Conservation (phyloP, 2,888 invertebrate species). For the Melanostoma mellinum region DNA sequence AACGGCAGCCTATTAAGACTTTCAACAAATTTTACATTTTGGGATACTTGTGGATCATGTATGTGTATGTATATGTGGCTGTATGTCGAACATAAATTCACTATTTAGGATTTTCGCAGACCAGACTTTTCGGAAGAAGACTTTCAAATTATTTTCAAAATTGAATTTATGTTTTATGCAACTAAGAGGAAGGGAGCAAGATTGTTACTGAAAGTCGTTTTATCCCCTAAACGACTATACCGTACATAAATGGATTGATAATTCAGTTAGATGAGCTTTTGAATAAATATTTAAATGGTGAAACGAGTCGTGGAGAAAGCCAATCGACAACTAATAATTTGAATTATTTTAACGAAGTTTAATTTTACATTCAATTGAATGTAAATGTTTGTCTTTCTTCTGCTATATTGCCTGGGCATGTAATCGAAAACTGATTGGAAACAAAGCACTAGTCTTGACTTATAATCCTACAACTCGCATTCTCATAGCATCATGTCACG, state of each 20-base stretch:
- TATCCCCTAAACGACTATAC: too few relatives aligned
- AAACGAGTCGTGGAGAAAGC: slow-evolving; percentile 19
- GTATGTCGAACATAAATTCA: neutral
- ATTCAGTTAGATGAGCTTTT: neutral
- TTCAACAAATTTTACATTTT: slow-evolving; percentile 54
- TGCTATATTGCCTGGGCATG: too few relatives aligned
- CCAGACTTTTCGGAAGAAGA: slow-evolving; percentile 26
- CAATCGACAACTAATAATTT: slow-evolving; percentile 55
- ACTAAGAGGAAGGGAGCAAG: neutral
- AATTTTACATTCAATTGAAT: too few relatives aligned
- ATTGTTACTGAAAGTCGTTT: neutral
- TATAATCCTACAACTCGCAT: too few relatives aligned
- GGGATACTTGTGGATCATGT: slow-evolving; percentile 52
- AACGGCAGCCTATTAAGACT: slow-evolving; percentile 57
- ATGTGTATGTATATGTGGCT: slow-evolving; percentile 8
- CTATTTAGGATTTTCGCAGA: too few relatives aligned
- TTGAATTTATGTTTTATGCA: slow-evolving; percentile 58
- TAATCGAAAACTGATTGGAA: too few relatives aligned
- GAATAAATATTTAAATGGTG: slow-evolving; percentile 30
- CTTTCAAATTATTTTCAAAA: slow-evolving; percentile 64
- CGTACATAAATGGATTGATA: too few relatives aligned
- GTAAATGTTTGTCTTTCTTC: too few relatives aligned
- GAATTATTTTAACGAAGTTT: slow-evolving; percentile 54
- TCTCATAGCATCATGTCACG: too few relatives aligned
- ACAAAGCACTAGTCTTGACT: too few relatives aligned